Evolutionary conservation across 2,113 vertebrate species (phyloP).

Genomic region (Urocitellus parryii): DNA sequence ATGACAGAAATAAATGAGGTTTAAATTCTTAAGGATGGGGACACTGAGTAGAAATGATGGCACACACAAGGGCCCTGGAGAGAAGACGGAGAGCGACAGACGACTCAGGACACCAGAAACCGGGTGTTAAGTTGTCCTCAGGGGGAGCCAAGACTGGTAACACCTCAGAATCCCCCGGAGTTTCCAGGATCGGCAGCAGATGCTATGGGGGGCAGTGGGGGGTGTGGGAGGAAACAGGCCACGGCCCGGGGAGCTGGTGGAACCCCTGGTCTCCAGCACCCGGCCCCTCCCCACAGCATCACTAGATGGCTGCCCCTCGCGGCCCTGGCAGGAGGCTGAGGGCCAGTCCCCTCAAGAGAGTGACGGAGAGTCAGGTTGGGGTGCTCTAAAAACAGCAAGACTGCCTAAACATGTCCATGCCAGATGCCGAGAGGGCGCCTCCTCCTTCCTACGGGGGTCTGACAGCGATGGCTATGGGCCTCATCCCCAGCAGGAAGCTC

Average conservation of each 20-base stretch:
- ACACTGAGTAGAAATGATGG: background rate
- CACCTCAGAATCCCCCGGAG: background rate
- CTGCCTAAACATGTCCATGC: fast-evolving
- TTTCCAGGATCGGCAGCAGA: background rate
- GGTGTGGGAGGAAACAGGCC: background rate
- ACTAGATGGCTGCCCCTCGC: fast-evolving
- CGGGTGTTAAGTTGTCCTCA: background rate
- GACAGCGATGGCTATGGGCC: no score
- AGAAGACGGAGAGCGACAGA: fast-evolving
- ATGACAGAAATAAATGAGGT: background rate
- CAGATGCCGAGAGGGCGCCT: background rate
- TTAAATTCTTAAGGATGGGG: background rate
- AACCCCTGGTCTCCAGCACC: background rate
- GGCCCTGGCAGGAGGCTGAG: background rate
- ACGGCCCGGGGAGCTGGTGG: no score
- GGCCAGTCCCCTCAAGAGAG: background rate
- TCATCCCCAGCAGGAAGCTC: background rate
- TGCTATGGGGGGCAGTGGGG: background rate
- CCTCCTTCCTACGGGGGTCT: fast-evolving
- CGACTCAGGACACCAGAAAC: background rate
- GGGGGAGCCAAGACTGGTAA: background rate
- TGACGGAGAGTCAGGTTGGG: no score
- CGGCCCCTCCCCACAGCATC: background rate
- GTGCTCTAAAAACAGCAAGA: background rate
- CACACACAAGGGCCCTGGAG: fast-evolving